Evolutionary conservation across 2,888 invertebrate species (phyloP).

Genomic region (Troglohyphantes excavatus): DNA sequence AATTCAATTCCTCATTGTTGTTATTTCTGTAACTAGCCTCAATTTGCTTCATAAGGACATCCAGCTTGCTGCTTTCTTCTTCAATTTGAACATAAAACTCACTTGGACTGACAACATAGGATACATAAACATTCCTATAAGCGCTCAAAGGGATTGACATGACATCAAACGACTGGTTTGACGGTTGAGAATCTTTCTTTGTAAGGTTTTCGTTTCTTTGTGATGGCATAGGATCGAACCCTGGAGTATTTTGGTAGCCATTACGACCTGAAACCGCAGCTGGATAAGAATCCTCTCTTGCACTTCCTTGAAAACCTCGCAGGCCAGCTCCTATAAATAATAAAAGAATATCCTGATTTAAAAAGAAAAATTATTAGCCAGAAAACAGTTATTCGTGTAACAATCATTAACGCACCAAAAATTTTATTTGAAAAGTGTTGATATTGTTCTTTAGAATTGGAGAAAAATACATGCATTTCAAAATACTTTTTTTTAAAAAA

Average conservation of each 20-base stretch:
- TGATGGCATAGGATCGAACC: not conserved
- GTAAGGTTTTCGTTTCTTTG: not conserved
- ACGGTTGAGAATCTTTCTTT: not conserved
- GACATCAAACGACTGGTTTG: constrained; percentile 7
- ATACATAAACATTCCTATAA: constrained; percentile 77
- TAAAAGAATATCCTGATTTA: too few relatives aligned
- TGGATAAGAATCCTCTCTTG: not conserved
- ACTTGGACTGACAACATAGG: constrained; percentile 81
- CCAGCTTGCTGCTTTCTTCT: constrained; percentile 78
- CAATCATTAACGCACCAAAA: too few relatives aligned
- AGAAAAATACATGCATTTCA: too few relatives aligned
- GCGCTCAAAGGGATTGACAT: constrained; percentile 50
- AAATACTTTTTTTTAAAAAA: too few relatives aligned
- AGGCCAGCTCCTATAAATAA: constrained; percentile 52
- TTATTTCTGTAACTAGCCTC: constrained; percentile 42
- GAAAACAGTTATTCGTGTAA: too few relatives aligned
- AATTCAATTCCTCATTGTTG: constrained; percentile 40
- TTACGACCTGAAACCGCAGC: not conserved
- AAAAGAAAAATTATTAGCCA: too few relatives aligned
- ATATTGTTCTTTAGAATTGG: too few relatives aligned
- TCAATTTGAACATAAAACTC: constrained; percentile 81
- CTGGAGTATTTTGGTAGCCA: too few relatives aligned
- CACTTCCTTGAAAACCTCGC: constrained; percentile 38
- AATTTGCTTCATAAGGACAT: constrained; percentile 75
- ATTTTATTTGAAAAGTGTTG: too few relatives aligned